Evolutionary conservation across 2,888 invertebrate species (phyloP).

Genomic region (Eupithecia pulchellata): DNA sequence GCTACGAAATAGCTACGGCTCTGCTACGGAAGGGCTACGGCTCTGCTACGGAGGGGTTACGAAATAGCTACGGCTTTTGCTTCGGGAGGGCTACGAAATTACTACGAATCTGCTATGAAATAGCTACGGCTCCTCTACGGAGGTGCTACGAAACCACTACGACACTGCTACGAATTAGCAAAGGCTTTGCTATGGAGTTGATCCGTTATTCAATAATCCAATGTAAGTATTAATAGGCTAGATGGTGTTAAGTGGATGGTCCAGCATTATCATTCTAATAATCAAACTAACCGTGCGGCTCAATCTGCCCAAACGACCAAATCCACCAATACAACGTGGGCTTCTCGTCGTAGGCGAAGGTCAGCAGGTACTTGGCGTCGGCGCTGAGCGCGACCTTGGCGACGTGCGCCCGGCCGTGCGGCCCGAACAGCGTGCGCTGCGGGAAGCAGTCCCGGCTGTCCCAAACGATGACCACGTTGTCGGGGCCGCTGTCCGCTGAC

Average conservation of each 20-base stretch:
- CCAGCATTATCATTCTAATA: too few relatives aligned
- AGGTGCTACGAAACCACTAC: not conserved
- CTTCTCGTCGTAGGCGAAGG: slow-evolving; percentile 77
- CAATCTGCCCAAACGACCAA: slow-evolving; percentile 84
- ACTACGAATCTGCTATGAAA: not conserved
- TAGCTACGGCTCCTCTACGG: not conserved
- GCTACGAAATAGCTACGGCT: too few relatives aligned
- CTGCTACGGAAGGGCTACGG: too few relatives aligned
- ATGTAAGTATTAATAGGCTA: not conserved
- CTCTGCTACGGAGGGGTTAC: not conserved
- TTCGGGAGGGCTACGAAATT: not conserved
- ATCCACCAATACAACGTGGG: slow-evolving; percentile 86
- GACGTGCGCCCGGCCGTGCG: slow-evolving; percentile 68
- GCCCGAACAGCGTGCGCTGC: slow-evolving; percentile 81
- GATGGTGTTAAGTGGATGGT: too few relatives aligned
- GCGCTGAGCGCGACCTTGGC: slow-evolving; percentile 79
- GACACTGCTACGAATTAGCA: not conserved
- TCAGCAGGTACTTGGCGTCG: slow-evolving; percentile 85
- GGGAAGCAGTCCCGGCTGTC: slow-evolving; percentile 79
- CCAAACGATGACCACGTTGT: slow-evolving; percentile 86
- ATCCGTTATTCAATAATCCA: not conserved
- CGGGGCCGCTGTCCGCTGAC: slow-evolving; percentile 85
- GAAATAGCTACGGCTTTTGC: not conserved
- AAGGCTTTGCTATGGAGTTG: not conserved
- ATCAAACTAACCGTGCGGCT: slow-evolving; percentile 82